Evolutionary conservation across 2,888 invertebrate genomes (phyloP).

Genomic region (Odontothrips loti): DNA sequence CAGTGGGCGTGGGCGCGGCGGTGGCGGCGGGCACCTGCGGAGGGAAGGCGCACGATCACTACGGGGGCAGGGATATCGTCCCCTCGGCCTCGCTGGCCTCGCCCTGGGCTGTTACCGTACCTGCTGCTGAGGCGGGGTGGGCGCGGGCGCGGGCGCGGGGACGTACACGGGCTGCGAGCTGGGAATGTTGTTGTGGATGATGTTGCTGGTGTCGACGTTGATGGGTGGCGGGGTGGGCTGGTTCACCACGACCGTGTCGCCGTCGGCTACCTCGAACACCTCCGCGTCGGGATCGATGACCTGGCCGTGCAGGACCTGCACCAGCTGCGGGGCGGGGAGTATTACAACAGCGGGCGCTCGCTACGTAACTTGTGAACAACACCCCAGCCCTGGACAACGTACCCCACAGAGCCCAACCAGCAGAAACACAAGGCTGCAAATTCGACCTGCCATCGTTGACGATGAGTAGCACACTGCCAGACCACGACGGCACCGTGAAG

Average conservation of each 20-base stretch:
- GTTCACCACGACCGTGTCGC: not conserved
- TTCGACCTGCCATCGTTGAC: too few species aligned
- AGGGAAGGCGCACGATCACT: not conserved
- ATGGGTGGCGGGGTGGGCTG: not conserved
- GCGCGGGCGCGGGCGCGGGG: not conserved
- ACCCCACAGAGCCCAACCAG: too few species aligned
- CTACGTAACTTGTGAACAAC: too few species aligned
- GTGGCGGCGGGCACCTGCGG: not conserved
- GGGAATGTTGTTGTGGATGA: conserved; percentile 2
- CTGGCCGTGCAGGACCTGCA: not conserved
- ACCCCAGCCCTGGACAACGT: too few species aligned
- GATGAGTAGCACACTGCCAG: too few species aligned
- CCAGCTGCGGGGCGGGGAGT: not conserved
- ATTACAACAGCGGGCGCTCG: too few species aligned
- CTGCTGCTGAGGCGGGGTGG: not conserved
- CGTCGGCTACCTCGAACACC: not conserved
- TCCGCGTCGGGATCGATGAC: not conserved
- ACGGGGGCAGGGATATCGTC: not conserved
- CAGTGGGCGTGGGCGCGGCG: not conserved
- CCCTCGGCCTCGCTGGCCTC: not conserved
- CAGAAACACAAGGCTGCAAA: too few species aligned
- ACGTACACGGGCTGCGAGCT: not conserved
- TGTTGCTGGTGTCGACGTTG: conserved; percentile 9
- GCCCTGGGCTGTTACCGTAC: not conserved
- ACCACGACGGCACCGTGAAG: too few species aligned